phyloP scores from a whole-genome alignment of 64 coral and sea anemone genomes.

The Dendronephthya gigantea region DNA sequence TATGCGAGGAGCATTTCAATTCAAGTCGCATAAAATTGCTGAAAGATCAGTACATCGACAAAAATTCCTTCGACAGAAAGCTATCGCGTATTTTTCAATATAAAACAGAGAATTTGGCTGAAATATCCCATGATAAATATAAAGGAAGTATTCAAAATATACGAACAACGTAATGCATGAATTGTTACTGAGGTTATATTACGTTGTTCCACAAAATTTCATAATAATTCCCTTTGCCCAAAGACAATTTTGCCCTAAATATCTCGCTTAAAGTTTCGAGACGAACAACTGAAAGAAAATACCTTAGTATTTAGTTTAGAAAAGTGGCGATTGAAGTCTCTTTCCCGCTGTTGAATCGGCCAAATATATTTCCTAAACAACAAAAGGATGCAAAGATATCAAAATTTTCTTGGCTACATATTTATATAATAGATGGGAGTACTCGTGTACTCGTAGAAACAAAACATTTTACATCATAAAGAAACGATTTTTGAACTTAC shows the following conservation, averaged over 20 bases:
- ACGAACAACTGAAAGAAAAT: background rate
- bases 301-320: background rate
- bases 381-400: background rate
- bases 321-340: background rate
- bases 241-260: background rate
- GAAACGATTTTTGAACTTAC: background rate
- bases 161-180: slow-evolving; percentile 6
- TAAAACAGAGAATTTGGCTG: no score
- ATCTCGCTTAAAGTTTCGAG: background rate
- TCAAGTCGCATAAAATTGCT: background rate
- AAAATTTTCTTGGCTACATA: background rate
- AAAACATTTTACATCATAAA: background rate
- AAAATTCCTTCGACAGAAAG: no score
- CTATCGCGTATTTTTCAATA: no score
- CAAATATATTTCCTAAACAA: background rate
- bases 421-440: background rate
- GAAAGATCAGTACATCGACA: background rate
- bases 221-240: background rate
- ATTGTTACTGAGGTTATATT: background rate
- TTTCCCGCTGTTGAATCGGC: background rate
- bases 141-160: background rate
- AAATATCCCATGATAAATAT: no score
- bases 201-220: background rate
- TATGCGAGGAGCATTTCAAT: background rate
- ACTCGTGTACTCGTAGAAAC: background rate